A percentile compares a stretch with the other conserved stretches of the same genome.
These are phyloP conservation scores for Embiotoca jacksoni DNA, from an alignment of 2,113 vertebrate species.

Conservation along the genomic window DNA sequence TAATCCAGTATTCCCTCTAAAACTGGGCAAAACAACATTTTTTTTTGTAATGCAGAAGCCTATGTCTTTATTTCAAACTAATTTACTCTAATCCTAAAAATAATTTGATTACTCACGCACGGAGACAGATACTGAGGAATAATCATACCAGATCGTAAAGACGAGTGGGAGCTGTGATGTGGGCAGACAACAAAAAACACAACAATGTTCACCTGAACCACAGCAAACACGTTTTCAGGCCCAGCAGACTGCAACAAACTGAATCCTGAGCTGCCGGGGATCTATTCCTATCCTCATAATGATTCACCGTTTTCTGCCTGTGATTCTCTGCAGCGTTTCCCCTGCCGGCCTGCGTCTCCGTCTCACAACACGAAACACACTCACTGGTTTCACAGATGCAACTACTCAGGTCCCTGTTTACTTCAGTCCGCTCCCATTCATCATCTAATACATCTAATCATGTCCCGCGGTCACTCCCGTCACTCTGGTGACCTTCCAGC, in stretches of 20 bases:
- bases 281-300: conserved; percentile 20
- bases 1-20: too few relatives aligned
- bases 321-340: background rate
- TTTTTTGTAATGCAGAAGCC: too few relatives aligned
- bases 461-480: background rate
- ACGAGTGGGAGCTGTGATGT: conserved; percentile 27
- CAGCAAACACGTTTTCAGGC: background rate
- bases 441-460: conserved; percentile 50
- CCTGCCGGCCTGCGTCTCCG: background rate
- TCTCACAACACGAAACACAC: conserved; percentile 11
- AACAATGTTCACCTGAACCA: conserved; percentile 11
- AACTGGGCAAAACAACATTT: too few relatives aligned
- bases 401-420: conserved; percentile 26
- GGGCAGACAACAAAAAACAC: conserved; percentile 19
- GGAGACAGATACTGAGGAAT: background rate
- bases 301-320: conserved; percentile 5
- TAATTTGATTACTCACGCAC: too few relatives aligned
- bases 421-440: conserved; percentile 33
- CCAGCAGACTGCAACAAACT: background rate
- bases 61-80: background rate
- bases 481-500: conserved; percentile 32
- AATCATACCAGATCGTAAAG: background rate
- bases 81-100: background rate
- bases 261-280: background rate
- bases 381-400: conserved; percentile 37